These are phyloP conservation scores for Strigamia transsilvanica DNA, from an alignment of 2,888 invertebrate genomes.

Conservation along the genomic window DNA sequence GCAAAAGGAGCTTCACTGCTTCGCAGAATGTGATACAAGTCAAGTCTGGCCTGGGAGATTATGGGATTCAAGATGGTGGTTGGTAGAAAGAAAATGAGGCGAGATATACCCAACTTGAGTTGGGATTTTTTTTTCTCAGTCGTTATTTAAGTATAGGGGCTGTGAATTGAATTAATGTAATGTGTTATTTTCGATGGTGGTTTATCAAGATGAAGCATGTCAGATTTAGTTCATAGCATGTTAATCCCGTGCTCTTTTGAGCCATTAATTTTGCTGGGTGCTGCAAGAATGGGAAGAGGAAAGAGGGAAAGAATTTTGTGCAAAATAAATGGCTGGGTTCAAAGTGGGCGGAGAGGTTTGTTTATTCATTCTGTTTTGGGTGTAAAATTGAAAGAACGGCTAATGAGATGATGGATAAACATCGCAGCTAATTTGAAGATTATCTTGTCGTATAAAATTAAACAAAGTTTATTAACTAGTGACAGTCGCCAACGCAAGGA, in stretches of 20 bases:
- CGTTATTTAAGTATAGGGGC: background rate
- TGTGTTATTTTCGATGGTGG: background rate
- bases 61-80: slow-evolving; percentile 16
- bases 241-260: slow-evolving; percentile 15
- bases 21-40: slow-evolving; percentile 14
- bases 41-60: slow-evolving; percentile 30
- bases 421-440: background rate
- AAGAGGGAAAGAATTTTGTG: background rate
- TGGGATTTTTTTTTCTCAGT: background rate
- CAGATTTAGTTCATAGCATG: slow-evolving; percentile 30
- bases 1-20: slow-evolving; percentile 16
- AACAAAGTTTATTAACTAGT: too few relatives aligned
- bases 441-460: background rate
- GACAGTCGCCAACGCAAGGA: too few relatives aligned
- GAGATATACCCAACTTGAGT: background rate
- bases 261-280: background rate
- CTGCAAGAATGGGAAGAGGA: background rate
- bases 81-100: background rate
- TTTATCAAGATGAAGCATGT: slow-evolving; percentile 15
- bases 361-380: slow-evolving; percentile 11
- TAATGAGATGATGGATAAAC: background rate
- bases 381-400: background rate
- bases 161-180: slow-evolving; percentile 20
- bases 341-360: background rate
- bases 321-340: background rate